Base-by-base conservation (phyloP, 2,797 vertebrate genomes). In the Gephyroberyx darwinii region DNA sequence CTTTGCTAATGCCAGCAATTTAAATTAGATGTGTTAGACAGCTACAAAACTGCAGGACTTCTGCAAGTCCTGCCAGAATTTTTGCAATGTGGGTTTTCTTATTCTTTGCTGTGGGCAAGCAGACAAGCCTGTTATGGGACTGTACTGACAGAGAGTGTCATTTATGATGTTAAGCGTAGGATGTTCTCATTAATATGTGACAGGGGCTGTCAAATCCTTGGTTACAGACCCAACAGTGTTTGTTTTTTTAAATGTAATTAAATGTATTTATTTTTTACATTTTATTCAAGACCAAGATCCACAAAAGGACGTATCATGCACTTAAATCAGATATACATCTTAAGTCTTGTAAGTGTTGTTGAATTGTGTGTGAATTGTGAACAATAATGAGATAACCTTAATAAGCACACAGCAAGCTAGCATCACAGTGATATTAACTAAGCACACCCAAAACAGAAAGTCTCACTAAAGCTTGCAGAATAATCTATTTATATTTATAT, bases 1-100 rank as follows among this genome's bases (percentile, higher is more conserved):
- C 78, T 78, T 80, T 80, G 53, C 72, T 83, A 82, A 84, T 83
- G 80, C 67, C 51, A 55, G 65, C 72, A 65, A 85, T 85, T 60
- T 78, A 67, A 73, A 71, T 71, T 45, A 52, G 71, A 82, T 75
- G 71, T 1, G 10, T 72, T 65, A 20, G 51, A 83, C 76, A 75
- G 69, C 48, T 70, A 59, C 61, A 70, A 50, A 67, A 75, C 56
- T 64, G 72, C 52, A 58, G 35, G 58, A 16, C 17, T 43, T 56
- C 26, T 69, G 54, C 9, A 31, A 39, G 59, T 52, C 47, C 45
- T 5, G 20, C 55, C 59, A 53, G 26, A 48, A 10, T 71, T 69
- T 78, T 50, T 50, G 20, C 54, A 50, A 16, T 63, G 19, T 4
- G 19, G 61, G 37, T 47, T 58, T 26, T 77, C 19, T 72, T 59